These are phyloP conservation scores for Coilia nasus DNA, from an alignment of 2,797 vertebrate species.

Conservation along the genomic window DNA sequence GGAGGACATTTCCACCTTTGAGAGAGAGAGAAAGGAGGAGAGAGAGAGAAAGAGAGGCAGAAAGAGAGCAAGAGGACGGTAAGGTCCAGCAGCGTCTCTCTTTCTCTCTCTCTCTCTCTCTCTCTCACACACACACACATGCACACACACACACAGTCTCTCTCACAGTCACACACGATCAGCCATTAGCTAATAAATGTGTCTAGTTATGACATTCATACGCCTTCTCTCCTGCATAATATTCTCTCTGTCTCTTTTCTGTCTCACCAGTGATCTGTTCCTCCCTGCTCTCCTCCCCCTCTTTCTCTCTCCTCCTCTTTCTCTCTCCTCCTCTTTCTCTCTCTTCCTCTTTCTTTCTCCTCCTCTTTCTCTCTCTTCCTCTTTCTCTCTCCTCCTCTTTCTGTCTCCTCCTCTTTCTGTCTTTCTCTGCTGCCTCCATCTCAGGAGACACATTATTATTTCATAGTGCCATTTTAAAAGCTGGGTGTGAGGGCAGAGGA, in stretches of 20 bases:
- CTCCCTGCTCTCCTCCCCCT: not conserved
- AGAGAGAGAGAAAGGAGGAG: slow-evolving; percentile 1
- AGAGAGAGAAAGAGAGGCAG: too few relatives aligned
- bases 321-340: not conserved
- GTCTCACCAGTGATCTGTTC: slow-evolving; percentile 1
- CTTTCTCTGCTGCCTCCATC: slow-evolving; percentile 9
- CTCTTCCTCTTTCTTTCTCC: not conserved
- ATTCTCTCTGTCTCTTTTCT: slow-evolving; percentile 6
- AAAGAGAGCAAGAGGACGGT: not conserved
- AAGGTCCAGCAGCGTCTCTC: not conserved
- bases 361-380: not conserved
- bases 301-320: not conserved
- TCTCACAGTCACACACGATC: not conserved
- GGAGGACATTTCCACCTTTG: slow-evolving; percentile 10
- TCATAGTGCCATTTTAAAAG: slow-evolving; percentile 53
- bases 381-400: not conserved
- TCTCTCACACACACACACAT: not conserved
- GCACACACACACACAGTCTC: not conserved
- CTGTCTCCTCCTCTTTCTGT: not conserved
- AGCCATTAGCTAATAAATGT: not conserved
- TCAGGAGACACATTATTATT: slow-evolving; percentile 52
- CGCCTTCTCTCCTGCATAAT: not conserved
- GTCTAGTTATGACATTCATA: not conserved
- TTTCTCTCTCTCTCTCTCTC: not conserved
- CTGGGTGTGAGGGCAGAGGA: slow-evolving; percentile 46